Percentiles rank a stretch among this genome's conserved stretches.
These are phyloP conservation scores for Papilio helenus DNA, from an alignment of 1,140 invertebrate species.

Conservation along the genomic window DNA sequence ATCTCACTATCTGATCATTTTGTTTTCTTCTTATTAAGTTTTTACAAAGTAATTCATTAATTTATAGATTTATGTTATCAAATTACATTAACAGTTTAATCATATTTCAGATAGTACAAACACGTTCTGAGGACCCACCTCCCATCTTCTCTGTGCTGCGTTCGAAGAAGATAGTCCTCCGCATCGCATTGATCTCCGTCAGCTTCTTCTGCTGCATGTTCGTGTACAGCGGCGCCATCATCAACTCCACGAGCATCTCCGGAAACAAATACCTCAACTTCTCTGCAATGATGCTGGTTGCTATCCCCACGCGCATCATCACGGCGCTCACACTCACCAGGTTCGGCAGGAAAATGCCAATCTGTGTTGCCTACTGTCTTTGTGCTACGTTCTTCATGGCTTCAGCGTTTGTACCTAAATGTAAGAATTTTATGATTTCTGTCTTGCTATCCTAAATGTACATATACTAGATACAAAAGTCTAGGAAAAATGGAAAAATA, in stretches of 20 bases:
- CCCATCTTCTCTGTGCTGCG: conserved; percentile 83
- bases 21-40: background rate
- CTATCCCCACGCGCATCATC: conserved; percentile 84
- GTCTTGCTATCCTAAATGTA: too few species aligned
- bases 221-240: conserved; percentile 91
- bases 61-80: too few species aligned
- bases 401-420: conserved; percentile 72
- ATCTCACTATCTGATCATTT: background rate
- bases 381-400: conserved; percentile 81
- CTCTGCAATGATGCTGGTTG: conserved; percentile 81
- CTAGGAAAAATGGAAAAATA: background rate
- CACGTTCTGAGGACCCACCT: conserved; percentile 49
- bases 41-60: too few species aligned
- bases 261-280: conserved; percentile 86
- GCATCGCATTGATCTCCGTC: conserved; percentile 86
- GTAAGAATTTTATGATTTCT: conserved; percentile 57
- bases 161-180: conserved; percentile 84
- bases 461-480: background rate
- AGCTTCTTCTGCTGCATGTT: conserved; percentile 88
- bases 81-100: background rate
- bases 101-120: conserved; percentile 46
- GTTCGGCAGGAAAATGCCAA: conserved; percentile 85
- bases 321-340: conserved; percentile 85
- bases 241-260: conserved; percentile 85
- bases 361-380: conserved; percentile 84